Evolutionary conservation across 2,797 vertebrate genomes (phyloP).

Genomic region (Ceryle rudis): DNA sequence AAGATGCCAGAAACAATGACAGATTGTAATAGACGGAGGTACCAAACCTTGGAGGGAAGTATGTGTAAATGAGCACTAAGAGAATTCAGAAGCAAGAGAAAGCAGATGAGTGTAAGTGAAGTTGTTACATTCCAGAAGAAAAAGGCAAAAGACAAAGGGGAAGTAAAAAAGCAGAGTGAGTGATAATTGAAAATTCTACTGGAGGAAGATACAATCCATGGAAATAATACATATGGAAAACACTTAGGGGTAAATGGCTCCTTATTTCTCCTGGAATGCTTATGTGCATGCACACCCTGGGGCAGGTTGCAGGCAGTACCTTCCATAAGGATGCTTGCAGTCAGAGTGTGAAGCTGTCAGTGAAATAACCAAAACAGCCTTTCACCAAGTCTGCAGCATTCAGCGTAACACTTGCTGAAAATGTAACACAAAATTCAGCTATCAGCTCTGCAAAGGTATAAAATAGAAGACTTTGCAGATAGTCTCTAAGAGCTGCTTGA

Average conservation of each 20-base stretch:
- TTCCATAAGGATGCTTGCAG: not conserved
- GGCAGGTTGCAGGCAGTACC: not conserved
- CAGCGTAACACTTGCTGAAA: not conserved
- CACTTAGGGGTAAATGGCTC: not conserved
- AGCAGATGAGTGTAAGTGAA: not conserved
- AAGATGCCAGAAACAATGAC: not conserved
- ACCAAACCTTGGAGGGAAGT: not conserved
- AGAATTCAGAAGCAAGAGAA: not conserved
- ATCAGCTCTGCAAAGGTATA: not conserved
- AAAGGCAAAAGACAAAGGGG: not conserved
- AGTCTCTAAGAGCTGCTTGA: not conserved
- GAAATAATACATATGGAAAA: not conserved
- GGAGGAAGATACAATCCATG: not conserved
- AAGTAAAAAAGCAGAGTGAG: not conserved
- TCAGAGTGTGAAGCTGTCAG: not conserved
- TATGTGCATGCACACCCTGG: too few relatives aligned
- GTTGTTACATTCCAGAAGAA: not conserved
- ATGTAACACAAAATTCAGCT: not conserved
- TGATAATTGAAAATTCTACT: not conserved
- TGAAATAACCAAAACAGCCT: not conserved
- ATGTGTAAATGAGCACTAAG: not conserved
- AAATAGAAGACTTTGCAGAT: not conserved
- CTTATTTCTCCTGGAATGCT: not conserved
- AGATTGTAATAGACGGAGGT: not conserved
- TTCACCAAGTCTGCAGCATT: not conserved